Evolutionary conservation across 2,888 invertebrate genomes (phyloP).

Genomic region (Diplolepis rosae): DNA sequence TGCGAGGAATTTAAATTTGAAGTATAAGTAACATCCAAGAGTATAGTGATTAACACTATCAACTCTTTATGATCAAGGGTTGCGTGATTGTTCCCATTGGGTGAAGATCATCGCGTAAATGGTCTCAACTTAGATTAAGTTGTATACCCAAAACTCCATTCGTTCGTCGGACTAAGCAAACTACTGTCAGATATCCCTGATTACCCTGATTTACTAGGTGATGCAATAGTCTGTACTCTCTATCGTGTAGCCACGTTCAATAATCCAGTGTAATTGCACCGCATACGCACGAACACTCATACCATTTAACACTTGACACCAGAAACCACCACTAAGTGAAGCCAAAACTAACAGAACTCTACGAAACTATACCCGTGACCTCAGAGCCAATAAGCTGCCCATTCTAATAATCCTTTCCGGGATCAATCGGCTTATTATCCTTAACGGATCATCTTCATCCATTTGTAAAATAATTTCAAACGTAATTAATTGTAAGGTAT

Average conservation of each 20-base stretch:
- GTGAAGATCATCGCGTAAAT: conserved; percentile 39
- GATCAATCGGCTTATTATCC: neutral
- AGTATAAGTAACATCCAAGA: too few species aligned
- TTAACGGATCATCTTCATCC: neutral
- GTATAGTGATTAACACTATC: too few species aligned
- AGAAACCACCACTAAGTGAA: conserved; percentile 38
- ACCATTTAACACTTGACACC: conserved; percentile 44
- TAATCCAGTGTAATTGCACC: conserved; percentile 45
- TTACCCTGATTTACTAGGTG: conserved; percentile 59
- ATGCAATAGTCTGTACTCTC: conserved; percentile 44
- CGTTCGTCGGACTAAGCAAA: conserved; percentile 52
- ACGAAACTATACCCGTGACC: conserved; percentile 15
- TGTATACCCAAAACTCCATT: conserved; percentile 52
- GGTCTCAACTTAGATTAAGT: conserved; percentile 62
- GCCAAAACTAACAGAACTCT: conserved; percentile 27
- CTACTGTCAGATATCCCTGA: conserved; percentile 59
- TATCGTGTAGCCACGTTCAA: conserved; percentile 42
- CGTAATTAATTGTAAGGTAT: neutral
- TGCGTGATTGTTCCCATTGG: conserved; percentile 20
- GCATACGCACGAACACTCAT: conserved; percentile 47
- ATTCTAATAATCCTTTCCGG: neutral
- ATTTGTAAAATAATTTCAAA: neutral
- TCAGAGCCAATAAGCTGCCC: neutral
- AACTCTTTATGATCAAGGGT: too few species aligned
- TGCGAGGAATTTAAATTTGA: too few species aligned